Evolutionary conservation across 2,888 invertebrate genomes (phyloP).

Genomic region (Aspidiotus destructor): DNA sequence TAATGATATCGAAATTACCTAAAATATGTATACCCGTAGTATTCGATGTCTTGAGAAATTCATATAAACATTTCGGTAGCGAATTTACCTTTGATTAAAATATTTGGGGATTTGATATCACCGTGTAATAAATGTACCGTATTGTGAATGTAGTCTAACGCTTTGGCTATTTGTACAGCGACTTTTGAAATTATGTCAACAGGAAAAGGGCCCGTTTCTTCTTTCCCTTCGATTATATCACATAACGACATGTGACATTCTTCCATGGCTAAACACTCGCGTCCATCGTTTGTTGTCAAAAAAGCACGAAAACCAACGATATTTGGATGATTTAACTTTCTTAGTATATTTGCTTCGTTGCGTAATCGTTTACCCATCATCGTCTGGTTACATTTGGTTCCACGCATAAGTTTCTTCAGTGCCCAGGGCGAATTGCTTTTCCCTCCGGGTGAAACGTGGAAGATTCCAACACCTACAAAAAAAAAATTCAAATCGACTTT

Average conservation of each 20-base stretch:
- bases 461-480: slow-evolving; percentile 61
- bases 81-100: slow-evolving; percentile 53
- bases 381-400: slow-evolving; percentile 42
- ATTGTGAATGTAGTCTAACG: slow-evolving; percentile 66
- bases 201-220: slow-evolving; percentile 51
- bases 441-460: slow-evolving; percentile 62
- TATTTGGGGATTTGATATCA: slow-evolving; percentile 74
- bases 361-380: slow-evolving; percentile 50
- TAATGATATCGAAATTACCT: slow-evolving; percentile 61
- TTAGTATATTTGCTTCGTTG: slow-evolving; percentile 62
- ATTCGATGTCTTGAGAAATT: not conserved
- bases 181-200: slow-evolving; percentile 56
- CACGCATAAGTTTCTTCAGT: slow-evolving; percentile 59
- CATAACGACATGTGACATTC: slow-evolving; percentile 62
- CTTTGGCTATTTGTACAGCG: slow-evolving; percentile 56
- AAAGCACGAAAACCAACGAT: slow-evolving; percentile 65
- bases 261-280: slow-evolving; percentile 66
- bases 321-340: slow-evolving; percentile 63
- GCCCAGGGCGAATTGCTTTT: slow-evolving; percentile 75
- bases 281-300: slow-evolving; percentile 47
- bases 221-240: slow-evolving; percentile 61
- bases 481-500: slow-evolving; percentile 34
- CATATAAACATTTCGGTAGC: not conserved
- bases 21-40: slow-evolving; percentile 11
- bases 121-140: slow-evolving; percentile 63